Conservation (phyloP, 2,113 vertebrate genomes). For the Mirza zaza region DNA sequence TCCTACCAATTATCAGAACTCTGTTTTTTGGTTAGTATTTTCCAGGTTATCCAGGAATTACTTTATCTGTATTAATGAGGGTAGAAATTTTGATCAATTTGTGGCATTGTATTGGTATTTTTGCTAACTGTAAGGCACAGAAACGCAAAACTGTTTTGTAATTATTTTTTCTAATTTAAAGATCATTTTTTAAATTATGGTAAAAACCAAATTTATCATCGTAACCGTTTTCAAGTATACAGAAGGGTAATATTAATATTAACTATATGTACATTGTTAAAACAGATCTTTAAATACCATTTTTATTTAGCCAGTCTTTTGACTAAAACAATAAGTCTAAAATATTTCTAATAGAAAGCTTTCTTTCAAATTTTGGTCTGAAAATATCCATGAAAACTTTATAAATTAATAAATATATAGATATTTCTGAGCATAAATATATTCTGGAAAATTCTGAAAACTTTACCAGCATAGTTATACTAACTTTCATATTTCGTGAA, state of each 20-base stretch:
- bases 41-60: constrained; percentile 15
- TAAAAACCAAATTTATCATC: neutral
- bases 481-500: constrained; percentile 33
- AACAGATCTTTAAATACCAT: neutral
- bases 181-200: neutral
- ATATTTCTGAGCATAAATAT: constrained; percentile 37
- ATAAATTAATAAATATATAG: constrained; percentile 18
- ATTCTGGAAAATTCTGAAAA: constrained; percentile 49
- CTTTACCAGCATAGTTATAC: neutral
- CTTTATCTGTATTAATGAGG: constrained; percentile 12
- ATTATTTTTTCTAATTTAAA: constrained; percentile 42
- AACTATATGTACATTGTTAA: neutral
- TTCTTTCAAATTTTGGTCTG: constrained; percentile 33
- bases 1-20: neutral
- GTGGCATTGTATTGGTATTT: constrained; percentile 3
- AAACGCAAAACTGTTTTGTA: neutral
- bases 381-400: constrained; percentile 26
- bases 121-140: constrained; percentile 18
- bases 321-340: constrained; percentile 22
- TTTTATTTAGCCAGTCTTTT: constrained; percentile 38
- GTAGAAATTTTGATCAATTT: constrained; percentile 42
- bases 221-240: neutral
- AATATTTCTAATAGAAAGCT: neutral
- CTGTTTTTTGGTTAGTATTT: constrained; percentile 31
- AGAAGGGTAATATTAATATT: neutral